Evolutionary conservation across 2,888 invertebrate genomes (phyloP), one percentile per base, ranked within the genome.

Genomic region (Rotaria sp.): DNA sequence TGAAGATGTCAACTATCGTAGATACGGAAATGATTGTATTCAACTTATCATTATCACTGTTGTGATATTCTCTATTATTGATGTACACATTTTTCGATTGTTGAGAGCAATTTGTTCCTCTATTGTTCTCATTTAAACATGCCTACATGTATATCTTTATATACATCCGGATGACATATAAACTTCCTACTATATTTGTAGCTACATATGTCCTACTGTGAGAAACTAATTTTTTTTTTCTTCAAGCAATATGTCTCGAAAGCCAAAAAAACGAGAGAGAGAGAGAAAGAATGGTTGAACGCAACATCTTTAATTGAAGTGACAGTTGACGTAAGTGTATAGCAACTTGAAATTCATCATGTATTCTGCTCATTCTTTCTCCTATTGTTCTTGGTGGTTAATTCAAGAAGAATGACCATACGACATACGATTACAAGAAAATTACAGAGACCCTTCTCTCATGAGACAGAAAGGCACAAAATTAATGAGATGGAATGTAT

Each of bases 251-350:
- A 59, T 59, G 57, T 59, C 57, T n/a, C 57, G 57, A 59, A 59
- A 59, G 57, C 57, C 30, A 30, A 2, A 59, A 59, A 59, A 59
- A 30, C 11, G 57, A 30, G 24, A 52, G 24, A 57, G 26, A 57
- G 26, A n/a, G 57, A 57, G 26, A 57, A 13, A n/a, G 57, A 30
- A 30, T 59, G 57, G 57, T n/a, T 59, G 57, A 59, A 59, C 57
- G n/a, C n/a, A 59, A 30, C 57, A 59, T 59, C 30, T 59, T n/a
- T 59, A 59, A 59, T 59, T 59, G 57, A 59, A 59, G 57, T 59
- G 57, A 59, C 57, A 59, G 57, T 59, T 59, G 57, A 59, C 57
- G 57, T 59, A 59, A 59, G 57, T 59, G 57, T 59, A 59, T 59
- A 30, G 57, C 57, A 59, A 59, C 57, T 59, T 59, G 57, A 59